Base-by-base conservation (phyloP, 1,140 invertebrate genomes). In the Popillia japonica region DNA sequence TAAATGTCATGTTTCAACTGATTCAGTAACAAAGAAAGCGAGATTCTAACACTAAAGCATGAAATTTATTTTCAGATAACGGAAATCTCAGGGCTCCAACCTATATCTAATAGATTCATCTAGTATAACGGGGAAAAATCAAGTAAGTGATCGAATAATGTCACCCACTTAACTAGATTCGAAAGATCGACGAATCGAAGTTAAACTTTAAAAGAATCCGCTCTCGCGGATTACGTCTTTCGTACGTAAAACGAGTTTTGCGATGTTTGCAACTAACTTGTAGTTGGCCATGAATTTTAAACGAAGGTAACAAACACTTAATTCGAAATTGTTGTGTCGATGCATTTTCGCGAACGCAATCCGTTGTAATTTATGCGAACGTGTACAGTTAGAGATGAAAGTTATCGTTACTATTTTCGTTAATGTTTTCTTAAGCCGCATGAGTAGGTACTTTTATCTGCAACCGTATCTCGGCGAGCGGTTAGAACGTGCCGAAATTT, bases 271-370 rank as follows among this genome's bases (percentile, higher is more conserved):
- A 64, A 23, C n/a, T n/a, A n/a, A n/a, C 22, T 64, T 64, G n/a
- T 27, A 64, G 61, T 64, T 64, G 61, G 61, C 61, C 61, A 22
- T 64, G 61, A 64, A 64, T 23, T 64, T 64, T 64, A 64, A 64
- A 64, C 22, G 10, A 27, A 64, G 23, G 23, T 64, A 64, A n/a
- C n/a, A n/a, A n/a, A n/a, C n/a, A n/a, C n/a, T n/a, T n/a, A n/a
- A 64, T 64, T 23, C 22, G 61, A 27, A 64, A n/a, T n/a, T n/a
- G 2, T 17, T 64, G 6, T 64, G 22, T 22, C 20, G 61, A 64
- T 64, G 61, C 61, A 27, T 64, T 64, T 64, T 64, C 44, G 44
- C n/a, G n/a, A n/a, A n/a, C n/a, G n/a, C n/a, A n/a, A n/a, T n/a
- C n/a, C n/a, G n/a, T n/a, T n/a, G n/a, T n/a, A n/a, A n/a, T n/a